Percentiles rank a stretch among this genome's conserved stretches.
Conservation (phyloP, 2,113 vertebrate species). For the Xiphorhynchus elegans region DNA sequence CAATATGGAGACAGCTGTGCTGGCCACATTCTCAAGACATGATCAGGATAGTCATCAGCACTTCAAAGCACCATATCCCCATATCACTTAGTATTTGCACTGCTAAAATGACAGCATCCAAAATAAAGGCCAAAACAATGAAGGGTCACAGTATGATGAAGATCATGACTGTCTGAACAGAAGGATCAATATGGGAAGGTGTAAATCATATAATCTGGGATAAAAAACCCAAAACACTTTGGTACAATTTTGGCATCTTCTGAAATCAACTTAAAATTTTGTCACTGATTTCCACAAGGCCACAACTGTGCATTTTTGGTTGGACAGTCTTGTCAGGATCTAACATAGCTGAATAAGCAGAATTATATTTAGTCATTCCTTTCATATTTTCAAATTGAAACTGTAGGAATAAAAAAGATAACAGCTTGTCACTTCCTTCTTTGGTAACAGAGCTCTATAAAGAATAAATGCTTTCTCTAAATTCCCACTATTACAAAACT, state of each 20-base stretch:
- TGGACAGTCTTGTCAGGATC: neutral
- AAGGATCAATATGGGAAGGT: neutral
- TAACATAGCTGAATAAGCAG: neutral
- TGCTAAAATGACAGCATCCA: neutral
- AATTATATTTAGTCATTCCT: neutral
- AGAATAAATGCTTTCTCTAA: neutral
- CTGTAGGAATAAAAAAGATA: neutral
- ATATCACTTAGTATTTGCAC: neutral
- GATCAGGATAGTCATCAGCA: neutral
- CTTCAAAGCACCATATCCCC: neutral
- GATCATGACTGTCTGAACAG: neutral
- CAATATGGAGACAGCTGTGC: neutral
- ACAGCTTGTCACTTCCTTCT: neutral
- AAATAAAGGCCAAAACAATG: neutral
- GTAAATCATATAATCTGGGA: neutral
- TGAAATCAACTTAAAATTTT: neutral
- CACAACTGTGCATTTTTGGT: neutral
- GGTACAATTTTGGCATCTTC: neutral
- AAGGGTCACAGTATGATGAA: neutral
- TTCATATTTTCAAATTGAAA: conserved; percentile 5
- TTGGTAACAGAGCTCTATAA: neutral
- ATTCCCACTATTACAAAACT: neutral
- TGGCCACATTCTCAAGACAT: neutral
- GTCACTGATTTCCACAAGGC: neutral
- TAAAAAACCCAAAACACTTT: neutral